phyloP scores from a whole-genome alignment of 2,888 invertebrate species.

The Acronicta aceris region DNA sequence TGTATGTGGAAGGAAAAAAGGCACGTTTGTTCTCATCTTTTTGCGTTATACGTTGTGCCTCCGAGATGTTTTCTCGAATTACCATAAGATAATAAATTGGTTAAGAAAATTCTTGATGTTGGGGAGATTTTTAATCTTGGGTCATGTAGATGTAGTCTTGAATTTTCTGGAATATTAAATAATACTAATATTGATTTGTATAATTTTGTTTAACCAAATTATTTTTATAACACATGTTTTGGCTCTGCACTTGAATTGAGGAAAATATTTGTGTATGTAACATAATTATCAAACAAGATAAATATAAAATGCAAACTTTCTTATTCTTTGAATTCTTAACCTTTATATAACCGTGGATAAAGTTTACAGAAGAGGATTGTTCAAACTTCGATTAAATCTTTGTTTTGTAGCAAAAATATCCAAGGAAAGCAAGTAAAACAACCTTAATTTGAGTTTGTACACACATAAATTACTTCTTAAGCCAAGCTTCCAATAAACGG shows the following conservation, averaged over 20 bases:
- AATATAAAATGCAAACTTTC: background rate
- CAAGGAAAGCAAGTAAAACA: constrained; percentile 42
- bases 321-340: background rate
- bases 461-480: constrained; percentile 81
- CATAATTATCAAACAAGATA: background rate
- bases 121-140: constrained; percentile 18
- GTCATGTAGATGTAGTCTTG: background rate
- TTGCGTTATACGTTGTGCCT: constrained; percentile 51
- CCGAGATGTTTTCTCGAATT: constrained; percentile 53
- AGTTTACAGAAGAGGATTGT: background rate
- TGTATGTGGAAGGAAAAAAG: constrained; percentile 55
- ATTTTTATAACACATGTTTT: too few species aligned
- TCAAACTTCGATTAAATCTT: constrained; percentile 20
- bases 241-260: too few species aligned
- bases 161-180: background rate
- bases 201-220: too few species aligned
- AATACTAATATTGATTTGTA: background rate
- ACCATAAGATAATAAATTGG: constrained; percentile 59
- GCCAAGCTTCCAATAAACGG: constrained; percentile 80
- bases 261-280: too few species aligned
- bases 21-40: constrained; percentile 49
- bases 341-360: background rate
- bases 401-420: constrained; percentile 20
- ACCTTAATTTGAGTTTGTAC: constrained; percentile 62
- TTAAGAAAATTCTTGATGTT: constrained; percentile 46